Evolutionary conservation across 1,140 invertebrate genomes (phyloP), one percentile per base, ranked within the genome.

Genomic region (Cyclina sinensis): DNA sequence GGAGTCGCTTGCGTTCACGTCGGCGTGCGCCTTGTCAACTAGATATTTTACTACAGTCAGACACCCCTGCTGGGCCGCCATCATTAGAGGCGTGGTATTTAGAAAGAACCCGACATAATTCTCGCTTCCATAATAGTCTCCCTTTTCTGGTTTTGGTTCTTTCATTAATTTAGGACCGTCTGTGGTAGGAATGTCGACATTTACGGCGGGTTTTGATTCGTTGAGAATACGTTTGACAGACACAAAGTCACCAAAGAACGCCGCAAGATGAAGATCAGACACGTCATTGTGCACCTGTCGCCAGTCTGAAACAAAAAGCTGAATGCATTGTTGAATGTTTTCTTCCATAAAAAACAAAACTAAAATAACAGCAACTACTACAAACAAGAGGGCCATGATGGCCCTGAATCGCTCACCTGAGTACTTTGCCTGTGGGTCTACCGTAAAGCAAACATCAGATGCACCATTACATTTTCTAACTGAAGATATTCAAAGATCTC

Each of bases 31-130:
- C 18, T 79, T 24, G 27, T 78, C 35, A 51, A 82, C 54, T 14
- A 90, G 85, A 14, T 82, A 73, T 43, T 65, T 87, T 14, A 90
- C 73, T 11, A 83, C 48, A 24, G 73, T 51, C 0, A 84, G 16
- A 30, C 83, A 48, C 9, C 89, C 89, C 11, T 70, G 84, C 32
- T 90, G 84, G 16, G 78, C 68, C 14, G 89, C 89, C 70, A 90
- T 82, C 89, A 90, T 90, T 0, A 90, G 35, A n/a, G 85, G 89
- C 7, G 89, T 87, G 12, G 85, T 70, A 18, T 78, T 78, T 30
- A 83, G 24, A 24, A 90, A 90, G 65, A 83, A 90, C 11, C 80
- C 85, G 21, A 51, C 76, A 18, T 54, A 78, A 48, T 70, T 89
- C 62, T 59, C 74, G 18, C 78, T 46, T 51, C 24, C 46, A n/a